These are phyloP conservation scores for Dysmachus trigonus DNA, from an alignment of 2,888 invertebrate genomes.

Conservation along the genomic window DNA sequence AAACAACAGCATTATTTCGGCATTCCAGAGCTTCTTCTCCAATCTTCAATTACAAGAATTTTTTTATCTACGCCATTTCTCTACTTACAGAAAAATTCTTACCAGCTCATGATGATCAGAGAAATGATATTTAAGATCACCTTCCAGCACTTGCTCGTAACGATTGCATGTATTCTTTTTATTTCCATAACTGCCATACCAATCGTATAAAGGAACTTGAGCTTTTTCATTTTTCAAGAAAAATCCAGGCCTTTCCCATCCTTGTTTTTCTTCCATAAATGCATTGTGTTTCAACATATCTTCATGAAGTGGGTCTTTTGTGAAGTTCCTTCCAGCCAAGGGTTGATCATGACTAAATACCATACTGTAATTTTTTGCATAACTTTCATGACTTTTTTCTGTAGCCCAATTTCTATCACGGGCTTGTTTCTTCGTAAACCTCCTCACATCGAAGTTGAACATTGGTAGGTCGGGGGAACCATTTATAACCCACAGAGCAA, in stretches of 20 bases:
- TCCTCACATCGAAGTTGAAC: slow-evolving; percentile 85
- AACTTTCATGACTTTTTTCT: slow-evolving; percentile 89
- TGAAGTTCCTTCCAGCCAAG: slow-evolving; percentile 79
- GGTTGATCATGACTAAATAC: slow-evolving; percentile 87
- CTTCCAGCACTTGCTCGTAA: slow-evolving; percentile 76
- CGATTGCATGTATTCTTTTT: slow-evolving; percentile 71
- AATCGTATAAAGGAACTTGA: slow-evolving; percentile 76
- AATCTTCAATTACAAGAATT: slow-evolving; percentile 70
- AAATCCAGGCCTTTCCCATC: slow-evolving; percentile 91
- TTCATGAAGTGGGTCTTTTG: slow-evolving; percentile 73
- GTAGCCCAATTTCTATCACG: slow-evolving; percentile 78
- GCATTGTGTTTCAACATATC: slow-evolving; percentile 78
- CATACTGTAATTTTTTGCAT: slow-evolving; percentile 84
- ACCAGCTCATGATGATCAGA: slow-evolving; percentile 82
- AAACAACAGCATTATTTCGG: slow-evolving; percentile 80
- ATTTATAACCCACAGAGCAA: slow-evolving; percentile 84
- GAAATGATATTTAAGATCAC: slow-evolving; percentile 82
- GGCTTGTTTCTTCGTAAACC: slow-evolving; percentile 80
- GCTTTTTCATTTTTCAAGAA: slow-evolving; percentile 72
- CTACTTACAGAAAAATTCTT: slow-evolving; percentile 48
- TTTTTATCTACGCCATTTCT: background rate
- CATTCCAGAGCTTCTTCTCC: slow-evolving; percentile 81
- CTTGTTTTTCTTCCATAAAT: slow-evolving; percentile 83
- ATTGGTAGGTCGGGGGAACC: slow-evolving; percentile 86
- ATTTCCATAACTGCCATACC: slow-evolving; percentile 83